A percentile compares a stretch with the other conserved stretches of the same genome.
Evolutionary conservation across 2,888 invertebrate genomes (phyloP).

Genomic region (Ganaspis brasiliensis): DNA sequence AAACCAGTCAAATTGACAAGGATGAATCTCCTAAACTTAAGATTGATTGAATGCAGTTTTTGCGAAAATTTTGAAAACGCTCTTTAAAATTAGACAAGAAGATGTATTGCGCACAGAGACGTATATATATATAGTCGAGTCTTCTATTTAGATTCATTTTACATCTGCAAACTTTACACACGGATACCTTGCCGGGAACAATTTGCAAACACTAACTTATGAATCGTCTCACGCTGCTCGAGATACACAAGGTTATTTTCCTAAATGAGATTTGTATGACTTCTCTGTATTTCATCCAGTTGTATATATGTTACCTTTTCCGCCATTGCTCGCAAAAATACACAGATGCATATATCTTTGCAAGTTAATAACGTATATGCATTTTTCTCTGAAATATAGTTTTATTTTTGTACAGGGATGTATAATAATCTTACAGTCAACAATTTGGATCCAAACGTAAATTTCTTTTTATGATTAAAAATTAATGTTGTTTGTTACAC

Average conservation of each 20-base stretch:
- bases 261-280: slow-evolving; percentile 32
- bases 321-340: slow-evolving; percentile 9
- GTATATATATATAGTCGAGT: too few relatives aligned
- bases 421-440: too few relatives aligned
- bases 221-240: slow-evolving; percentile 29
- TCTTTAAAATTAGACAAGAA: too few relatives aligned
- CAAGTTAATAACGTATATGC: neutral
- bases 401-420: neutral
- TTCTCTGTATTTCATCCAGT: slow-evolving; percentile 11
- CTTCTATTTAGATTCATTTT: neutral
- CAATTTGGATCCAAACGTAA: too few relatives aligned
- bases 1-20: too few relatives aligned
- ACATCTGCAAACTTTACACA: slow-evolving; percentile 1
- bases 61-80: too few relatives aligned
- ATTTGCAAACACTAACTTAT: slow-evolving; percentile 21
- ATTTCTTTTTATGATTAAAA: too few relatives aligned
- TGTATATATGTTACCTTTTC: neutral
- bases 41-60: too few relatives aligned
- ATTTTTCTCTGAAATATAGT: neutral
- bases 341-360: neutral
- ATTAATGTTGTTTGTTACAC: too few relatives aligned
- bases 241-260: slow-evolving; percentile 17
- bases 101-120: too few relatives aligned
- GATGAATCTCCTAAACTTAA: too few relatives aligned
- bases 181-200: neutral